Evolutionary conservation across 2,797 vertebrate species (phyloP), one percentile per base, ranked within the genome.

Genomic region (Brachymystax lenok): DNA sequence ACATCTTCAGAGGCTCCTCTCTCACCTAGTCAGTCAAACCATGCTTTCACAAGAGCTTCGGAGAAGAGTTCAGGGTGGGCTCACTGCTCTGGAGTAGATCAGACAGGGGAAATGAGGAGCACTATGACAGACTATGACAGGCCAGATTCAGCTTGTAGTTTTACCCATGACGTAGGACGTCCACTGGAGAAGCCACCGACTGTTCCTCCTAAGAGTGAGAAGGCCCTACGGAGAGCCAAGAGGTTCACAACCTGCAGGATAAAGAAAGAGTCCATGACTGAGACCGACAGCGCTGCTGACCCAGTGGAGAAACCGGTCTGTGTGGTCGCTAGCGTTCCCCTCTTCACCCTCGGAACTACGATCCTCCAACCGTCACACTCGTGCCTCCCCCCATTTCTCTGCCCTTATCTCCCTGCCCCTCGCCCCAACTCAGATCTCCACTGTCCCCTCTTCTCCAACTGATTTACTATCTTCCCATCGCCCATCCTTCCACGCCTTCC

Each of bases 201-300:
- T 4, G 97, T 99, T 75, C 97, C 97, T 1, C 97, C 96, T 0
- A 99, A 99, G 92, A 97, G 96, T 8, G 98, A 99, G 50, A 98
- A 98, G 90, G 97, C 96, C 50, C 88, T 99, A 69, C 93, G 95
- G 1, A 92, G 97, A n/a, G 98, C 98, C 0, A 94, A 98, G 90
- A 96, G 95, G 83, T 91, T 99, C 80, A 96, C 95, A 2, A 96
- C 91, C 69, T 95, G 93, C 66, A 95, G 96, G 68, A 90, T 92
- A 59, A 96, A 94, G 80, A 98, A 97, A 89, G 90, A 90, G 0
- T 90, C 95, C 46, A 93, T 90, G 81, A 73, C 67, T n/a, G 80
- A 80, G 17, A 87, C 86, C 76, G 93, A 82, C 28, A 86, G n/a
- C 1, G 69, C 79, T 8, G 74, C 71, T 21, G 59, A 61, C 70